Conservation (phyloP, 2,113 vertebrate genomes). For the Rhodinocichla rosea region DNA sequence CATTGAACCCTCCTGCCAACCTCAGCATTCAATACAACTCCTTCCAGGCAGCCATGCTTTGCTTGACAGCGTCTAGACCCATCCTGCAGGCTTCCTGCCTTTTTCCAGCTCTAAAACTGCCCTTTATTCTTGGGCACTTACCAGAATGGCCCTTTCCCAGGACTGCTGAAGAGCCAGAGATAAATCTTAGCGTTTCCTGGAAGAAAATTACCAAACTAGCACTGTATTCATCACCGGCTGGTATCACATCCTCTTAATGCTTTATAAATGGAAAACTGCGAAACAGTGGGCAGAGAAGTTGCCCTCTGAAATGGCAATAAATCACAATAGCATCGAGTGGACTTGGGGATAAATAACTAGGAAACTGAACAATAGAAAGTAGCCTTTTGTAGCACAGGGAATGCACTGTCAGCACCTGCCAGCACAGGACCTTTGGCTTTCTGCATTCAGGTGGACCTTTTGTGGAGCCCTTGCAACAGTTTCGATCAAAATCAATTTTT, state of each 20-base stretch:
- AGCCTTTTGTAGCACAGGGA: not conserved
- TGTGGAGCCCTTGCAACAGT: not conserved
- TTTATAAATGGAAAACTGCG: constrained; percentile 40
- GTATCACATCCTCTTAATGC: constrained; percentile 12
- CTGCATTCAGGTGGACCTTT: not conserved
- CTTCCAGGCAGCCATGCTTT: not conserved
- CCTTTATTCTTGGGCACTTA: not conserved
- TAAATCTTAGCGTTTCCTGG: constrained; percentile 24
- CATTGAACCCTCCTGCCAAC: not conserved
- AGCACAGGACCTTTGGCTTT: not conserved
- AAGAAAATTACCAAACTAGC: constrained; percentile 19
- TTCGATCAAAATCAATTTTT: constrained; percentile 26
- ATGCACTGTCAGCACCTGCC: constrained; percentile 16
- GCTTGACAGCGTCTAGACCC: not conserved
- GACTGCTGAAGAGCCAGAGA: constrained; percentile 5
- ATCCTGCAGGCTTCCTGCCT: constrained; percentile 21
- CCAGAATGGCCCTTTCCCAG: not conserved
- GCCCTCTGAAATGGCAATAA: constrained; percentile 17
- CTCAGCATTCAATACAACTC: not conserved
- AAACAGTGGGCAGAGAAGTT: not conserved
- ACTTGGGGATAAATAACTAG: constrained; percentile 21
- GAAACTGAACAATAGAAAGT: constrained; percentile 2
- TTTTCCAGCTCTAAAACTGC: not conserved
- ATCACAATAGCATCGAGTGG: constrained; percentile 1
- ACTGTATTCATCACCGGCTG: not conserved